Base-by-base conservation (phyloP, 2,888 invertebrate genomes). In the Eristalis tenax region DNA sequence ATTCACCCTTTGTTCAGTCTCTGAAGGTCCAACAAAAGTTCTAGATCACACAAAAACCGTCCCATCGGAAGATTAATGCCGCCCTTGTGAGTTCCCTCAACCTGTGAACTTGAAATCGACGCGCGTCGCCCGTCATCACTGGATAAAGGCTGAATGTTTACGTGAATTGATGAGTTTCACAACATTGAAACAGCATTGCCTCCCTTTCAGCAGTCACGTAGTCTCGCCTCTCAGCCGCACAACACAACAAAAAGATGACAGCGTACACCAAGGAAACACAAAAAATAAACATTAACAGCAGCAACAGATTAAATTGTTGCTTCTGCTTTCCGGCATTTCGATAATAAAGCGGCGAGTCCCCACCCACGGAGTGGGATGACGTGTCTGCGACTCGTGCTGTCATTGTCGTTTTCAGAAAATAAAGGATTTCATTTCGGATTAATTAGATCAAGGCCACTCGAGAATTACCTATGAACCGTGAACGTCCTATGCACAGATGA, bases 201-300 rank as follows among this genome's bases (percentile, higher is more conserved):
- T 76, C 35, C 61, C 76, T 69, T 76, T 32, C 35, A 23, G 23
- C 43, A 18, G 61, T 76, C 61, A 76, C 76, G 68, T 76, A 76
- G 61, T 13, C 76, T n/a, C 50, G 32, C 32, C 4, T 68, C 5
- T 43, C 38, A 28, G 65, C 66, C 65, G 50, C 50, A 50, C 50
- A 50, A 23, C 15, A 28, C n/a, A 32, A 32, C 13, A 63, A 13
- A 38, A 5, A 61, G 68, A 68, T 40, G 66, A 75, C 59, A 65
- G 38, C 23, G 38, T 32, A 43, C 56, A 38, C 66, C 50, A 18
- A 50, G 50, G 50, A 50, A 50, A 50, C 50, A 18, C 18, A 50
- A 50, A 50, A 50, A 38, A 10, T 1, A 32, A 32, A 32, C 32
- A 32, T 32, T 11, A 38, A 38, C 38, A 38, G 13, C 38, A 38